Evolutionary conservation across 2,113 vertebrate species (phyloP).

Genomic region (Narcine bancroftii): DNA sequence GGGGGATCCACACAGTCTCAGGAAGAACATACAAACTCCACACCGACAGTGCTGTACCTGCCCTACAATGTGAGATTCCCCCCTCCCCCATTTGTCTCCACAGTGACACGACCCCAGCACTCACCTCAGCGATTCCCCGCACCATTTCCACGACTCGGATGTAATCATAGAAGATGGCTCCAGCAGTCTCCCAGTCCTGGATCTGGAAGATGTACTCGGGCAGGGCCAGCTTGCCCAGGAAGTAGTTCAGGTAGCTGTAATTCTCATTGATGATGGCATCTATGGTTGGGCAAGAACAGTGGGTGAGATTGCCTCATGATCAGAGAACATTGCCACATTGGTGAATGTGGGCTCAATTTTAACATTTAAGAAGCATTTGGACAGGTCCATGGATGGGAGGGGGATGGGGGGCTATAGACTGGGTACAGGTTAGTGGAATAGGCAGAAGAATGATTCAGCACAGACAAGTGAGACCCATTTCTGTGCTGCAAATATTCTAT

Average conservation of each 20-base stretch:
- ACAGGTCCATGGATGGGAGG: too few species aligned
- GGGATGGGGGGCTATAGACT: too few species aligned
- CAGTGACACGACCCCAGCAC: background rate
- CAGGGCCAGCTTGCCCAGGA: constrained; percentile 75
- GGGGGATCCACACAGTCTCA: too few species aligned
- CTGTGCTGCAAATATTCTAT: too few species aligned
- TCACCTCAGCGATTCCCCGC: constrained; percentile 66
- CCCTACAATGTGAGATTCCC: too few species aligned
- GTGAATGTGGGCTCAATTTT: too few species aligned
- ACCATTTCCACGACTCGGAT: constrained; percentile 76
- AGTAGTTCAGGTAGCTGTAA: constrained; percentile 80
- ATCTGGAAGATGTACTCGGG: constrained; percentile 71
- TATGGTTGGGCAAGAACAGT: constrained; percentile 42
- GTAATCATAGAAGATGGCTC: constrained; percentile 87
- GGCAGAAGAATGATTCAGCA: too few species aligned
- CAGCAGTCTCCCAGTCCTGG: constrained; percentile 86
- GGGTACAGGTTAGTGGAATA: too few species aligned
- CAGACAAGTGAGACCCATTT: too few species aligned
- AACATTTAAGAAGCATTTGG: too few species aligned
- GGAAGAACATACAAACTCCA: too few species aligned
- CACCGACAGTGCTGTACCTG: background rate
- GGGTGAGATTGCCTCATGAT: background rate
- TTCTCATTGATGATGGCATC: constrained; percentile 94
- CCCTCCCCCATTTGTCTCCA: background rate
- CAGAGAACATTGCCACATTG: fast-evolving